These are phyloP conservation scores for Plecturocebus donacophilus DNA, from an alignment of 2,113 vertebrate genomes.

Conservation along the genomic window DNA sequence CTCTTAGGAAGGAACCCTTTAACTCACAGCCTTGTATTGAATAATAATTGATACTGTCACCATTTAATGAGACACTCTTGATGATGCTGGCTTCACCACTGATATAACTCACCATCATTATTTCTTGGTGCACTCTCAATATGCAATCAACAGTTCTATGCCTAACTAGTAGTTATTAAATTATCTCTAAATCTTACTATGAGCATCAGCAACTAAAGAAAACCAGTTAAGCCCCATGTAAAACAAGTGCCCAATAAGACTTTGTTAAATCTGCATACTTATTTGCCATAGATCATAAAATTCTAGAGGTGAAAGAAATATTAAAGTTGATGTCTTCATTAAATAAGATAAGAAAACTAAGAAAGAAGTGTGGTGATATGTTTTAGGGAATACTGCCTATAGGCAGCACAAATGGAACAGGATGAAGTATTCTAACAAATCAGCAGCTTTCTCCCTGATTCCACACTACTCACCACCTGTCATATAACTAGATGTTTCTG, in stretches of 20 bases:
- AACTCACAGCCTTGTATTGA: not conserved
- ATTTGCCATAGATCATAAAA: not conserved
- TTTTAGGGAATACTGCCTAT: not conserved
- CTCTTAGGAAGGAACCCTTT: not conserved
- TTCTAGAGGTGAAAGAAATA: not conserved
- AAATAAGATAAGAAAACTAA: not conserved
- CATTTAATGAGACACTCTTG: not conserved
- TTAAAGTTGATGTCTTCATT: not conserved
- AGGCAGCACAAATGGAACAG: not conserved
- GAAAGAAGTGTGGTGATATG: not conserved
- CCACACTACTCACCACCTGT: accelerated
- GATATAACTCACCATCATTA: not conserved
- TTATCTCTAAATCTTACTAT: not conserved
- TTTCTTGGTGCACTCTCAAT: not conserved
- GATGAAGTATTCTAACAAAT: not conserved
- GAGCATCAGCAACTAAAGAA: not conserved
- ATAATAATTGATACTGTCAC: not conserved
- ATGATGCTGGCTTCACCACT: not conserved
- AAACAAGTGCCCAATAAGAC: not conserved
- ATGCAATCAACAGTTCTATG: not conserved
- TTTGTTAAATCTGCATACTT: not conserved
- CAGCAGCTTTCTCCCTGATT: not conserved
- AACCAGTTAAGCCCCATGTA: not conserved
- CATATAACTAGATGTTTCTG: not conserved
- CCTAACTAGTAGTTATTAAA: not conserved